Evolutionary conservation across 92 coral and sea anemone genomes (phyloP), one percentile per base, ranked within the genome.

Genomic region (Zoanthus solanderi): DNA sequence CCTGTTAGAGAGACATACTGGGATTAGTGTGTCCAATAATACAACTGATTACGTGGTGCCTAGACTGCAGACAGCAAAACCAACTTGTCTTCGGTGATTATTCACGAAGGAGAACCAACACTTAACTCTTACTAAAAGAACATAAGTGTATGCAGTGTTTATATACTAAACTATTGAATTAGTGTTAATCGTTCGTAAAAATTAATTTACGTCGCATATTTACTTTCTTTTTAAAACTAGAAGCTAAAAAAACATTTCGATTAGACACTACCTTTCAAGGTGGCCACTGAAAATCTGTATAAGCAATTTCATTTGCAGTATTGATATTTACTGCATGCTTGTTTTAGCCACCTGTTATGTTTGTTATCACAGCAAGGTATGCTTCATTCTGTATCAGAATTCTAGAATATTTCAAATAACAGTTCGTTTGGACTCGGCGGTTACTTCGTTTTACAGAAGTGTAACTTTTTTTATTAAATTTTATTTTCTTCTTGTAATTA

Each of bases 341-440:
- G 9, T 60, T 60, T 30, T 79, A 47, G 75, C 85, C 85, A 81
- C 73, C 76, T 81, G 74, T 81, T 81, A 45, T 42, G 29, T 81
- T 66, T 54, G 67, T 53, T 30, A 77, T 77, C 67, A 77, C 46
- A 46, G 66, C 75, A 65, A 48, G 75, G 31, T 81, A 44, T 30
- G 42, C 37, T 81, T 18, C 75, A 81, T 81, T 81, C 85, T 81
- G 76, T 34, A 81, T 81, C 85, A 81, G 85, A 81, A 81, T 81
- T 37, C 46, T 28, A 42, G 45, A 28, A 81, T 66, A 44, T n/a
- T 81, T 81, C 85, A 65, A 65, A 81, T 81, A 66, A 63, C 52
- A 81, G 85, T 81, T 30, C 85, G 71, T 63, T 63, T 45, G 85
- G 85, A 81, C 85, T 81, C 85, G 85, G 85, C 74, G 75, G 85